Base-by-base conservation (phyloP, 2,888 invertebrate species). In the Anaspis maculata region DNA sequence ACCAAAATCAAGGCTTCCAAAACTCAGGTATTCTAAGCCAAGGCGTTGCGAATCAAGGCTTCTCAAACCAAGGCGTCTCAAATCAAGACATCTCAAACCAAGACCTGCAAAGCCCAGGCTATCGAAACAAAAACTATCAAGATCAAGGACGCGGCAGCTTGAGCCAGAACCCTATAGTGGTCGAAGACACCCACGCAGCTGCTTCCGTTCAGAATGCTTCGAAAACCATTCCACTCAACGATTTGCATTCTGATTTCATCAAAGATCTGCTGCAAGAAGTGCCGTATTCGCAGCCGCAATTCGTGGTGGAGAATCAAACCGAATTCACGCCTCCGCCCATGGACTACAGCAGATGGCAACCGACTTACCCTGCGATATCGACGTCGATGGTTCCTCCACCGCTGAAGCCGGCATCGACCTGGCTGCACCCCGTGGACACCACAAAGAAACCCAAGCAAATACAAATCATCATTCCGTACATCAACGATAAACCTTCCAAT, bases 401-500 rank as follows among this genome's bases (percentile, higher is more conserved):
- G 13, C 33, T 48, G 13, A 46, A 42, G 53, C 44, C 46, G 54
- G 61, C 30, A 46, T 45, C 51, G 46, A 45, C 51, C 11, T 60
- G 61, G 56, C 31, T 54, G n/a, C 36, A 39, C 9, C 34, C 44
- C 11, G 40, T 30, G 4, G 3, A 22, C n/a, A 51, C 54, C 10
- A 57, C 57, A 1, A 72, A 73, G 49, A 70, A 71, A 49, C 70
- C 74, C 3, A 78, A 79, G 57, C 71, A 80, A 58, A 74, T 82
- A 4, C 87, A 87, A 66, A 83, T 87, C 32, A 83, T 88, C 32
- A 80, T 88, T 37, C 88, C 88, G 0, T 87, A 87, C 49, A 82
- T 80, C 2, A 78, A 76, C 39, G 69, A 72, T 32, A 46, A 45
- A 31, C 37, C 48, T 32, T 27, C 42, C 9, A 19, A 19, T 9